Evolutionary conservation across 2,113 vertebrate genomes (phyloP), one percentile per base, ranked within the genome.

Genomic region (Psephotus haematonotus): DNA sequence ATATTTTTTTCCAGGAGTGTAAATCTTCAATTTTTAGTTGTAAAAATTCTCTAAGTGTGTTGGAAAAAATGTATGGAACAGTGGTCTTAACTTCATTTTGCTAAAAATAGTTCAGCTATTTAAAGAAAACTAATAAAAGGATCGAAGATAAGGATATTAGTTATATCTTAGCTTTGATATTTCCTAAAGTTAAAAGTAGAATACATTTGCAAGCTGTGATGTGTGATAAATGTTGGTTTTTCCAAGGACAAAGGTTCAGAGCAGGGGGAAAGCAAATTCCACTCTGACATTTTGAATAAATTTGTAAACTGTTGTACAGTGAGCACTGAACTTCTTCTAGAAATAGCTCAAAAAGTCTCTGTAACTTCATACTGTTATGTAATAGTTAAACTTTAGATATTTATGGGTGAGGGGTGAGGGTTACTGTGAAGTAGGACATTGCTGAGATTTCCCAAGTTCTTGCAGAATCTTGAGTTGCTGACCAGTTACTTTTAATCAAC

Each of bases 51-150:
- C 3, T 39, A 39, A 5, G 15, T 55, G 14, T 44, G 4, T 74
- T 85, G 65, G 35, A 6, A 50, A 44, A 68, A 47, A 35, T 0
- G 0, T 10, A 7, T 72, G 29, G 10, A 50, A 3, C 0, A 0
- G 31, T 55, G 29, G 1, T 33, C 27, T 59, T 70, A 18, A 27
- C 23, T 91, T 89, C 13, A 17, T 47, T 79, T 74, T 76, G 25
- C 29, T 92, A 72, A 64, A 70, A 69, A 19, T 43, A 41, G 10
- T 82, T 76, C 17, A 13, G 5, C n/a, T 70, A 4, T 86, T 81
- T 75, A 67, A 89, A 82, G 20, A 44, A 35, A 90, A 91, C 7
- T 6, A 43, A 4, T 29, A 17, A 82, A 47, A 79, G 18, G 13
- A 77, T 53, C 8, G 49, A 33, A 3, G 67, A 62, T 65, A 46